Percentiles rank a stretch among this genome's conserved stretches.
Evolutionary conservation across 2,888 invertebrate genomes (phyloP).

Genomic region (Cantharis lateralis): DNA sequence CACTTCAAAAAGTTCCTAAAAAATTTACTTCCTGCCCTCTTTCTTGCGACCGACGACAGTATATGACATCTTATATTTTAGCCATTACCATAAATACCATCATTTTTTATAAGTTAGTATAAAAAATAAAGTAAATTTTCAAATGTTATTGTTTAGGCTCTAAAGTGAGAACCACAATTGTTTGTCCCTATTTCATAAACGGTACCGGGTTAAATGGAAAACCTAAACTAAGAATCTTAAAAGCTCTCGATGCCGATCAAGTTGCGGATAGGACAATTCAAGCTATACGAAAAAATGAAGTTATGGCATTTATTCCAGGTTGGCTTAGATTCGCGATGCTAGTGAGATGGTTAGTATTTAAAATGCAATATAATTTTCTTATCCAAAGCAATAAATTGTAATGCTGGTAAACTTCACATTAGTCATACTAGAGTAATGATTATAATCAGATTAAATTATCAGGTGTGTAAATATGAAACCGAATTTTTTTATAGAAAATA

Average conservation of each 20-base stretch:
- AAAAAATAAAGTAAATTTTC: background rate
- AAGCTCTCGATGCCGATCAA: slow-evolving; percentile 76
- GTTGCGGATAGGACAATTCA: slow-evolving; percentile 80
- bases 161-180: slow-evolving; percentile 72
- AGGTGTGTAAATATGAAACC: too few species aligned
- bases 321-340: slow-evolving; percentile 68
- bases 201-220: slow-evolving; percentile 91
- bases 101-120: too few species aligned
- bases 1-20: too few species aligned
- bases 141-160: slow-evolving; percentile 17
- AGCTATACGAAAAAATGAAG: slow-evolving; percentile 77
- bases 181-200: slow-evolving; percentile 88
- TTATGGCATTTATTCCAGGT: slow-evolving; percentile 74
- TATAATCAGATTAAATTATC: too few species aligned
- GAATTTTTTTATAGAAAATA: too few species aligned
- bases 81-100: too few species aligned
- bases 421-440: too few species aligned
- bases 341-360: slow-evolving; percentile 67
- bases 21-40: too few species aligned
- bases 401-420: too few species aligned
- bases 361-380: background rate
- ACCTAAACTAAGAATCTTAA: slow-evolving; percentile 69
- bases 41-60: too few species aligned
- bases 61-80: too few species aligned
- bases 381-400: too few species aligned